A percentile compares a stretch with the other conserved stretches of the same genome.
These are phyloP conservation scores for Drosophila carrolli DNA, from an alignment of 1,140 invertebrate genomes.

Conservation along the genomic window DNA sequence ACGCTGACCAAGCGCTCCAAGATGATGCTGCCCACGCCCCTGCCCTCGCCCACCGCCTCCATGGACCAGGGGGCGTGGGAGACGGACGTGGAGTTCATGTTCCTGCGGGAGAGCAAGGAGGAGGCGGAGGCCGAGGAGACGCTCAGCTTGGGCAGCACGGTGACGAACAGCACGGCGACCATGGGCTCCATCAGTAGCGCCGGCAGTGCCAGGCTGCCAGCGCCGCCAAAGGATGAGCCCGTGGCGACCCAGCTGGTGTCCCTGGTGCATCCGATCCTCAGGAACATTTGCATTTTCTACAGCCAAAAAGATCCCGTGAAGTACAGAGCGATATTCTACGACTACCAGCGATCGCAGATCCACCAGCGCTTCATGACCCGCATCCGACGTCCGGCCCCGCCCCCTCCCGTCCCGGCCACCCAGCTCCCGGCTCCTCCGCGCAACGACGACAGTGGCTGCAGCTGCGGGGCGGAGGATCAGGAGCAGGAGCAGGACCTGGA, in stretches of 20 bases:
- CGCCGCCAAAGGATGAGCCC: background rate
- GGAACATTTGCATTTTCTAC: conserved; percentile 77
- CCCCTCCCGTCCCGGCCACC: conserved; percentile 15
- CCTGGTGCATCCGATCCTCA: conserved; percentile 60
- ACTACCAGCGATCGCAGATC: conserved; percentile 66
- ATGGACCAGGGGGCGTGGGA: conserved; percentile 83
- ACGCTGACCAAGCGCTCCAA: conserved; percentile 55
- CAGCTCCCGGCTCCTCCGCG: conserved; percentile 14
- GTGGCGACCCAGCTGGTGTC: background rate
- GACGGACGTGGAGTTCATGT: conserved; percentile 81
- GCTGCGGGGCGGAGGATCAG: conserved; percentile 52
- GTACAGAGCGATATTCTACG: conserved; percentile 74
- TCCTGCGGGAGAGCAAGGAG: conserved; percentile 44
- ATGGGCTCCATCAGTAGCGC: conserved; percentile 66
- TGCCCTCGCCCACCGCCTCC: conserved; percentile 69
- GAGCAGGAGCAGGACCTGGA: background rate
- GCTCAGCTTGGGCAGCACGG: conserved; percentile 71
- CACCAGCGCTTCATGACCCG: conserved; percentile 67
- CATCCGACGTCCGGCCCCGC: conserved; percentile 53
- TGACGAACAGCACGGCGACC: conserved; percentile 76
- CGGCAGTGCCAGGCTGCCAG: conserved; percentile 24
- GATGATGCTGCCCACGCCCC: conserved; percentile 46
- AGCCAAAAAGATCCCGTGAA: conserved; percentile 68
- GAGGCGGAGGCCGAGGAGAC: conserved; percentile 26
- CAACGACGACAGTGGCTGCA: conserved; percentile 69